phyloP scores from a whole-genome alignment of 2,113 vertebrate species.

The human (Homo sapiens) region DNA sequence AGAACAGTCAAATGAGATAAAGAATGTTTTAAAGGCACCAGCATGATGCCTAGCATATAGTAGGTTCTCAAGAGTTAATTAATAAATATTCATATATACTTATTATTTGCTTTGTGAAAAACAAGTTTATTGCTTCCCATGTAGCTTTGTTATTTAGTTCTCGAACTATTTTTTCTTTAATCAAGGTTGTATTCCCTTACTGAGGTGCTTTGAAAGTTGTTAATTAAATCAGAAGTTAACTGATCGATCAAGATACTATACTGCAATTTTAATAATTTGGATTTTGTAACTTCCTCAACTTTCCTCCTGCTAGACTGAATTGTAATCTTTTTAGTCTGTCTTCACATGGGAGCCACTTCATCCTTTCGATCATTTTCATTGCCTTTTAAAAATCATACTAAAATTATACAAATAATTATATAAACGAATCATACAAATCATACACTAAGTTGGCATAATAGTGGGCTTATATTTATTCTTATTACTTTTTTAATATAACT shows the following conservation, averaged over 20 bases:
- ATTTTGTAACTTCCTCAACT: constrained; percentile 27
- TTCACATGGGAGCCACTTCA: background rate
- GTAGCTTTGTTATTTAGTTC: background rate
- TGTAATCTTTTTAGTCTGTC: background rate
- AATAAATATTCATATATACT: background rate
- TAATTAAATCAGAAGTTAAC: background rate
- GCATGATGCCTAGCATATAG: background rate
- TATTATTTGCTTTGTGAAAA: background rate
- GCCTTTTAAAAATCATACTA: background rate
- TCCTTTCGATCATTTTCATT: background rate
- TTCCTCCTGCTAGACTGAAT: background rate
- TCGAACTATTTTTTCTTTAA: background rate
- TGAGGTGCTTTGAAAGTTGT: background rate
- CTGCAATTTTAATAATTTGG: background rate
- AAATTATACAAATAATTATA: background rate
- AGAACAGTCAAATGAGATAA: background rate
- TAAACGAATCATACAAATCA: background rate
- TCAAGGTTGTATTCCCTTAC: background rate
- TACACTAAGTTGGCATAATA: background rate
- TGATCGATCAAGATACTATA: background rate
- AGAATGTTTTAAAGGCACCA: background rate
- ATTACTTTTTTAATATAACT: background rate
- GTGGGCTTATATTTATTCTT: constrained; percentile 25
- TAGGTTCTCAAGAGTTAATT: background rate
- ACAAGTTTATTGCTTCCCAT: background rate